Conservation (phyloP, 2,888 invertebrate species). For the Plusia festucae region DNA sequence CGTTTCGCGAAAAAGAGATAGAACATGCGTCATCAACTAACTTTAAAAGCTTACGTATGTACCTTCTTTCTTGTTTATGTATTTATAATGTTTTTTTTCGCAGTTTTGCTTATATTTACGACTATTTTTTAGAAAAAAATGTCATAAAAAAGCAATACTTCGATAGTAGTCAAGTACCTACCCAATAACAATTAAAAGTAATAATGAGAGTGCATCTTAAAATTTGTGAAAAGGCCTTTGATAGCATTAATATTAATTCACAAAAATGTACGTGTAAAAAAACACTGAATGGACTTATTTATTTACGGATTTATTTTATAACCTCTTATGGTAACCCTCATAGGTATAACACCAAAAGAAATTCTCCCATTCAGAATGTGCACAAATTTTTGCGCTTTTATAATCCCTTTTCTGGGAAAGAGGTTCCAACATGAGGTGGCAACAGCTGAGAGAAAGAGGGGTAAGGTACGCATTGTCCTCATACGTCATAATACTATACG, state of each 20-base stretch:
- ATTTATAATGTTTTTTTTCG: too few species aligned
- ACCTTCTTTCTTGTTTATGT: too few species aligned
- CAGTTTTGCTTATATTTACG: too few species aligned
- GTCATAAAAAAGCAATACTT: too few species aligned
- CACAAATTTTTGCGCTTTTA: constrained; percentile 59
- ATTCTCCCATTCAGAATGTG: constrained; percentile 34
- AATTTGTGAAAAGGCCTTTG: neutral
- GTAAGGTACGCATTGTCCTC: constrained; percentile 31
- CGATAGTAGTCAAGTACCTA: too few species aligned
- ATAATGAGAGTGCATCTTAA: too few species aligned
- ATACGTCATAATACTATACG: constrained; percentile 33
- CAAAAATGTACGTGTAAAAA: neutral
- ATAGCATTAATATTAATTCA: neutral
- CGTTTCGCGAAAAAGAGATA: too few species aligned
- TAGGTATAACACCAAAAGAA: constrained; percentile 27
- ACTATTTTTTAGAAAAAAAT: too few species aligned
- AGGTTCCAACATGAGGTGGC: constrained; percentile 67
- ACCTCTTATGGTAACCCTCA: constrained; percentile 9
- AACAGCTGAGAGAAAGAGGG: constrained; percentile 64
- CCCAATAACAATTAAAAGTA: too few species aligned
- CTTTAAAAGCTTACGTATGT: too few species aligned
- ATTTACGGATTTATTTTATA: neutral
- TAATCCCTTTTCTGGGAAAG: constrained; percentile 64
- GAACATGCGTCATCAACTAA: too few species aligned
- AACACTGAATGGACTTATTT: neutral